Percentiles rank a stretch among this genome's conserved stretches.
These are phyloP conservation scores for Takifugu rubripes DNA, from an alignment of 2,797 vertebrate species.

Conservation along the genomic window DNA sequence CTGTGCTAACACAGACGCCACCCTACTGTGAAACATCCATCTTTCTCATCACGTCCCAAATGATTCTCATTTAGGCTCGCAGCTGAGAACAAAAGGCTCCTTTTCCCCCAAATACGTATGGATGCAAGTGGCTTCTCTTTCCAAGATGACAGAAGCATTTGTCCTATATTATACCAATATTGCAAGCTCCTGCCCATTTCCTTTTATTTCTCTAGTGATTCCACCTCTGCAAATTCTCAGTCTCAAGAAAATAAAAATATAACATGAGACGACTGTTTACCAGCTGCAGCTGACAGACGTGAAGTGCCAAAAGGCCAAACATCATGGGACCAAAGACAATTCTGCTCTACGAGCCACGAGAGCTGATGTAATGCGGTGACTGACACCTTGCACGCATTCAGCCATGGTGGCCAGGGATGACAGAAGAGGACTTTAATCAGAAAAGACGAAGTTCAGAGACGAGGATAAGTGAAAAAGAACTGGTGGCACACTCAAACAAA, in stretches of 20 bases:
- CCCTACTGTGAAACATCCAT: slow-evolving; percentile 33
- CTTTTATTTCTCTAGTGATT: not conserved
- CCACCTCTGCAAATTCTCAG: slow-evolving; percentile 12
- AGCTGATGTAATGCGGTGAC: slow-evolving; percentile 25
- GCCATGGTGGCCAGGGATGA: slow-evolving; percentile 23
- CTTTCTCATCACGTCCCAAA: not conserved
- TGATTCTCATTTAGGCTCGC: slow-evolving; percentile 37
- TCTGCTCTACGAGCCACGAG: slow-evolving; percentile 20
- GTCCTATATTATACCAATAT: slow-evolving; percentile 13
- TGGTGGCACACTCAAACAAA: too few species aligned
- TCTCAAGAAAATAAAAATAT: slow-evolving; percentile 12
- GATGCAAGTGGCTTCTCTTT: slow-evolving; percentile 13
- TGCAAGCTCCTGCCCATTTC: not conserved
- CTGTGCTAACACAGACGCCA: slow-evolving; percentile 24
- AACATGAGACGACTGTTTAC: not conserved
- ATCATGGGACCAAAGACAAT: slow-evolving; percentile 21
- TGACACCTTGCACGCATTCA: slow-evolving; percentile 16
- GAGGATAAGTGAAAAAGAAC: too few species aligned
- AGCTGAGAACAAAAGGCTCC: slow-evolving; percentile 32
- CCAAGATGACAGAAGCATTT: slow-evolving; percentile 10
- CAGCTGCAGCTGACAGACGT: slow-evolving; percentile 17
- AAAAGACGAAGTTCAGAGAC: slow-evolving; percentile 1
- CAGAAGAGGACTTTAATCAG: slow-evolving; percentile 18
- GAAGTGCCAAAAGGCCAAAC: slow-evolving; percentile 10
- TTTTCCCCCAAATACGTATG: slow-evolving; percentile 25